A percentile compares a stretch with the other conserved stretches of the same genome.
phyloP scores from a whole-genome alignment of 2,797 vertebrate species.

The Cirrhinus molitorella region DNA sequence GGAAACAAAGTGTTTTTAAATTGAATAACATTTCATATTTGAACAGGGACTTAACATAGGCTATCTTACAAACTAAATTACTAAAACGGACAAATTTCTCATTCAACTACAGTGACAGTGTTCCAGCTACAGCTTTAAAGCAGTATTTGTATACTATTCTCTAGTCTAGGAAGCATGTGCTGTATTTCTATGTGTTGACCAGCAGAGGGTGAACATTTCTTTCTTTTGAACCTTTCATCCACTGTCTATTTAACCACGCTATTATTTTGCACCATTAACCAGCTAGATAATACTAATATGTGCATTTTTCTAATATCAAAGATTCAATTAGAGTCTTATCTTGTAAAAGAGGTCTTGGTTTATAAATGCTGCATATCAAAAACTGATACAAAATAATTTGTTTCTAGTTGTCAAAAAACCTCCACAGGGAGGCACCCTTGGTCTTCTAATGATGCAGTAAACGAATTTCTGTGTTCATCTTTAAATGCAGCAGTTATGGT shows the following conservation, averaged over 20 bases:
- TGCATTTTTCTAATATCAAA: not conserved
- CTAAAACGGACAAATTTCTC: too few species aligned
- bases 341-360: not conserved
- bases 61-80: not conserved
- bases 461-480: not conserved
- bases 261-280: not conserved
- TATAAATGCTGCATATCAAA: not conserved
- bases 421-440: conserved; percentile 32
- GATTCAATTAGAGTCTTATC: not conserved
- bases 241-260: not conserved
- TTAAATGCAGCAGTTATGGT: too few species aligned
- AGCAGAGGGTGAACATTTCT: conserved; percentile 7
- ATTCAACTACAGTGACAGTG: not conserved
- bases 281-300: not conserved
- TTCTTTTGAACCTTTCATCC: not conserved
- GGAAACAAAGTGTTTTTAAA: not conserved
- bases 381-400: not conserved
- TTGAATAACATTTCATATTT: not conserved
- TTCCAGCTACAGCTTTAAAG: not conserved
- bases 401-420: not conserved
- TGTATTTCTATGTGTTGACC: conserved; percentile 9
- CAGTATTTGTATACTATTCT: not conserved
- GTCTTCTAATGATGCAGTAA: not conserved
- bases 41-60: not conserved
- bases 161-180: not conserved